Conservation (phyloP, 2,888 invertebrate species). For the Sturmia bella region DNA sequence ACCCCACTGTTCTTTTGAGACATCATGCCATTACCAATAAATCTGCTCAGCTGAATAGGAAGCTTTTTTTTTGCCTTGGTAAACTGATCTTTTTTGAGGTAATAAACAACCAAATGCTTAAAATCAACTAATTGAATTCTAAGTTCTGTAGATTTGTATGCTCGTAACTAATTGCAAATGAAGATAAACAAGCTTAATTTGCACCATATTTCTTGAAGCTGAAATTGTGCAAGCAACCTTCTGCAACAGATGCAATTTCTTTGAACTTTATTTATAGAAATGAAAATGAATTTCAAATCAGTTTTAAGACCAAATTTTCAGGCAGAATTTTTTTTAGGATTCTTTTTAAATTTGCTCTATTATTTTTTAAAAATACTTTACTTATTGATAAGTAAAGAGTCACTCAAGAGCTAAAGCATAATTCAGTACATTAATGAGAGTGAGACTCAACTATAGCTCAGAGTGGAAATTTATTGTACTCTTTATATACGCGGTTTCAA, state of each 20-base stretch:
- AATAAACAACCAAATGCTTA: constrained; percentile 39
- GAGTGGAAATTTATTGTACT: too few species aligned
- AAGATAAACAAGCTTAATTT: constrained; percentile 35
- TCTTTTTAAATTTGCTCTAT: too few species aligned
- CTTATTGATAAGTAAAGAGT: too few species aligned
- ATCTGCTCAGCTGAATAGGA: background rate
- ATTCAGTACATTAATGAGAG: too few species aligned
- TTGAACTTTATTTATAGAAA: too few species aligned
- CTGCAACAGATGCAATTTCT: background rate
- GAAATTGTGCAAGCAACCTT: constrained; percentile 28
- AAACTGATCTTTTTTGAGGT: constrained; percentile 17
- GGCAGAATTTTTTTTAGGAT: too few species aligned
- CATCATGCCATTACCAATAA: background rate
- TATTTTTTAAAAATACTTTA: too few species aligned
- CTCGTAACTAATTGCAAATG: background rate
- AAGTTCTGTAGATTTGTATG: constrained; percentile 22
- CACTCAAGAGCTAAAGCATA: too few species aligned
- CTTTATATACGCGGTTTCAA: too few species aligned
- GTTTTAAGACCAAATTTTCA: too few species aligned
- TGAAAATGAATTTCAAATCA: too few species aligned
- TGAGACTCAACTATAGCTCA: too few species aligned
- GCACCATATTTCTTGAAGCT: background rate
- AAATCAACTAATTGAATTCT: constrained; percentile 57
- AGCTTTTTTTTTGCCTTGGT: background rate
- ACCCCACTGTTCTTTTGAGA: constrained; percentile 25